Percentiles rank a stretch among this genome's conserved stretches.
These are phyloP conservation scores for Fistularia commersonii DNA, from an alignment of 2,797 vertebrate species.

Conservation along the genomic window DNA sequence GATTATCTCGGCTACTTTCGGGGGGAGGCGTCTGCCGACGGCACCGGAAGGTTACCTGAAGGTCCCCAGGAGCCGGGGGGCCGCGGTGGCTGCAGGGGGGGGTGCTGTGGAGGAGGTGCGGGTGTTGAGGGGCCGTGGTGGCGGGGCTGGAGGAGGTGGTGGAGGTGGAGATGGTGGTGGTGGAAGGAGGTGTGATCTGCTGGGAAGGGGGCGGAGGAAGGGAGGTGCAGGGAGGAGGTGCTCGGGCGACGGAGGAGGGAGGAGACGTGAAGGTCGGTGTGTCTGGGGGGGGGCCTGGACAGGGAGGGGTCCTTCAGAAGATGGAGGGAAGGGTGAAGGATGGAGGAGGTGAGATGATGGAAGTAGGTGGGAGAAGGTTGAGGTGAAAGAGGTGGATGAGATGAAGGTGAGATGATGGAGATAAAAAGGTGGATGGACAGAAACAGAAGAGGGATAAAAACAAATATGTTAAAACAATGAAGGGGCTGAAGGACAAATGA, in stretches of 20 bases:
- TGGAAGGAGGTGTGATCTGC: conserved; percentile 53
- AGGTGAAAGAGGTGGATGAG: not conserved
- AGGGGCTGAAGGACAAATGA: too few species aligned
- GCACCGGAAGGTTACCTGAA: conserved; percentile 61
- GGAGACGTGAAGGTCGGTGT: conserved; percentile 34
- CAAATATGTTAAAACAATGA: too few species aligned
- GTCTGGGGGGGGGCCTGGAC: conserved; percentile 44
- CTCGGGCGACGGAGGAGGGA: conserved; percentile 36
- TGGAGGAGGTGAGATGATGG: conserved; percentile 11
- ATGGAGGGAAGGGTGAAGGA: conserved; percentile 33
- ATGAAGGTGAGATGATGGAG: conserved; percentile 24
- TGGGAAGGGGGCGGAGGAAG: conserved; percentile 51
- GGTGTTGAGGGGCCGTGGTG: conserved; percentile 34
- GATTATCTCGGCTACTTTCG: not conserved
- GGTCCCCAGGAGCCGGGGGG: conserved; percentile 45
- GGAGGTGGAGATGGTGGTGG: conserved; percentile 44
- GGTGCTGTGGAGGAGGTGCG: conserved; percentile 48
- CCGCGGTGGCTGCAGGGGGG: conserved; percentile 38
- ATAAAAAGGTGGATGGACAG: not conserved
- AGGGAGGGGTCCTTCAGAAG: conserved; percentile 54
- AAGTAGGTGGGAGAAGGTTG: not conserved
- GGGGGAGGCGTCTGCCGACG: conserved; percentile 4
- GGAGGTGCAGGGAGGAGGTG: conserved; percentile 81
- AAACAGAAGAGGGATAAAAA: too few species aligned
- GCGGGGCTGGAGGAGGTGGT: conserved; percentile 11